Base-by-base conservation (phyloP, 2,797 vertebrate genomes). In the Argya squamiceps region DNA sequence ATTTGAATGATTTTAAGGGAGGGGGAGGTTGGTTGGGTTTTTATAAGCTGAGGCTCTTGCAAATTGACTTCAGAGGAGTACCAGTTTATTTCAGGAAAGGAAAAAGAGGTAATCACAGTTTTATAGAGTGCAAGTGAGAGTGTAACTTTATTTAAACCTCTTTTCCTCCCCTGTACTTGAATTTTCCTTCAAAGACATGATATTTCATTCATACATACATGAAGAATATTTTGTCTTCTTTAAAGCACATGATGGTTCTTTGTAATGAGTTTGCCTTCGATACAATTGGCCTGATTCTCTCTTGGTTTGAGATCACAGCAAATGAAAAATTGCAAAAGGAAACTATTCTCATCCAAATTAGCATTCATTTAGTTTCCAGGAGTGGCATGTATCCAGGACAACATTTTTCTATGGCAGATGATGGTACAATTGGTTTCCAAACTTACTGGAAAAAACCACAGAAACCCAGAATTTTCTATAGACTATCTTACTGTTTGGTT, bases 311-410 rank as follows among this genome's bases (percentile, higher is more conserved):
- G 56, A 84, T 95, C 24, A 55, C 63, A 76, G 59, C 60, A 94
- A 96, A 96, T 62, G 17, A 92, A 89, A 64, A 75, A 58, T 75
- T 89, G 63, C 4, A 44, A 62, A 94, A 89, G 70, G 36, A 62
- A 92, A 34, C 16, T 63, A 18, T 73, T 37, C 30, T 91, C 24
- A 86, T 86, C 44, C 58, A 89, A 92, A 91, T 92, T 68, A 86
- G 32, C n/a, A n/a, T 68, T 89, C 85, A 84, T 80, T 94, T 67
- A 18, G 19, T 92, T 88, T 94, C 69, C 69, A 89, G 69, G 63
- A 94, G 63, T 67, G 81, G 39, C 34, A 41, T 82, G 24, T 74
- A 67, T 58, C 41, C 56, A 82, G 70, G 58, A 79, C 13, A 78
- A 60, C 46, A 37, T 85, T 96, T 96, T 90, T 93, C 17, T 69